Conservation (phyloP, 37 sponge, comb jelly and placozoan genomes). For the Agelas oroides region DNA sequence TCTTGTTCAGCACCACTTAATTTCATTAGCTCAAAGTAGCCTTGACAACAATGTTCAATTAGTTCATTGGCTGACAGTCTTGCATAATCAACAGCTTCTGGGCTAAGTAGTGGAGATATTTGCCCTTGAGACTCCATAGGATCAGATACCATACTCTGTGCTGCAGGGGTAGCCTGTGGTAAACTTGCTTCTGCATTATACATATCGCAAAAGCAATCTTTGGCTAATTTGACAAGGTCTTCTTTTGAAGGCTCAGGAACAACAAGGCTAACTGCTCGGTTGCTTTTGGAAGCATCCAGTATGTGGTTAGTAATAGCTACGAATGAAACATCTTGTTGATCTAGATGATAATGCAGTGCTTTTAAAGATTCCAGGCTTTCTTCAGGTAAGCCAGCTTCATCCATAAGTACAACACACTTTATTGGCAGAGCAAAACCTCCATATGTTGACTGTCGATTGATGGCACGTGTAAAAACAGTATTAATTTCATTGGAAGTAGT, state of each 20-base stretch:
- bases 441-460: constrained; percentile 76
- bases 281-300: constrained; percentile 94
- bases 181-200: not conserved
- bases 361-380: constrained; percentile 95
- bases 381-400: constrained; percentile 94
- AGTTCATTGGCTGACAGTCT: not conserved
- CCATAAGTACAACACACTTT: constrained; percentile 92
- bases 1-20: not conserved
- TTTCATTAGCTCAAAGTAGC: constrained; percentile 61
- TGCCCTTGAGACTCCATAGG: constrained; percentile 58
- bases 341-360: constrained; percentile 92
- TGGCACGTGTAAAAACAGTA: constrained; percentile 83
- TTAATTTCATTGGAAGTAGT: constrained; percentile 91
- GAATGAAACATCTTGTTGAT: constrained; percentile 90
- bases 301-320: constrained; percentile 93
- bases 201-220: constrained; percentile 60
- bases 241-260: constrained; percentile 72
- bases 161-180: constrained; percentile 39
- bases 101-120: not conserved
- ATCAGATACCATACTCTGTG: not conserved
- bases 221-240: constrained; percentile 72
- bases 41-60: constrained; percentile 64
- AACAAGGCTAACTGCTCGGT: constrained; percentile 88
- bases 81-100: not conserved
- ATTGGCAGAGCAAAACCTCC: constrained; percentile 54